Evolutionary conservation across 1,140 invertebrate genomes (phyloP).

Genomic region (Caerostris extrusa): DNA sequence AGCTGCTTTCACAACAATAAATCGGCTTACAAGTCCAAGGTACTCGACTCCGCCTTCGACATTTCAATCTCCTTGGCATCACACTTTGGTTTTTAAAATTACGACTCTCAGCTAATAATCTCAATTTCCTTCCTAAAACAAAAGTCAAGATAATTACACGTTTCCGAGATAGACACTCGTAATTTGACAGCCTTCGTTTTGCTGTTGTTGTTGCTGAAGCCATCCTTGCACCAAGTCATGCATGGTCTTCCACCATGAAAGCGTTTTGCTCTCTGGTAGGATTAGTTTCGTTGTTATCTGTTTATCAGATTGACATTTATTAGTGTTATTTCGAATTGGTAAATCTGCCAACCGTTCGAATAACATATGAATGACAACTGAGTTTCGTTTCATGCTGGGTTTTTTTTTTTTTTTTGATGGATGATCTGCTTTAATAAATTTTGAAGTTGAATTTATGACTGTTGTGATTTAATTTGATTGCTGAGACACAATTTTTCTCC

Average conservation of each 20-base stretch:
- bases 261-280: neutral
- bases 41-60: neutral
- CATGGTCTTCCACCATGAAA: neutral
- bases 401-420: no score
- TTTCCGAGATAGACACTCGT: neutral
- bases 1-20: neutral
- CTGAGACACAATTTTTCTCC: no score
- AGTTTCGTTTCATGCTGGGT: neutral
- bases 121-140: neutral
- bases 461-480: no score
- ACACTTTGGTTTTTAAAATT: neutral
- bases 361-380: neutral
- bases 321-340: neutral
- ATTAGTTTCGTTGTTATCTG: neutral
- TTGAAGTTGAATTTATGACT: no score
- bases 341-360: neutral
- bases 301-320: neutral
- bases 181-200: conserved; percentile 3
- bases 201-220: neutral
- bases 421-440: no score
- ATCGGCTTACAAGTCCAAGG: neutral
- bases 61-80: neutral
- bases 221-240: neutral
- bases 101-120: neutral
- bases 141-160: neutral